Evolutionary conservation across 2,888 invertebrate genomes (phyloP).

Genomic region (Drosophila melanosoma): DNA sequence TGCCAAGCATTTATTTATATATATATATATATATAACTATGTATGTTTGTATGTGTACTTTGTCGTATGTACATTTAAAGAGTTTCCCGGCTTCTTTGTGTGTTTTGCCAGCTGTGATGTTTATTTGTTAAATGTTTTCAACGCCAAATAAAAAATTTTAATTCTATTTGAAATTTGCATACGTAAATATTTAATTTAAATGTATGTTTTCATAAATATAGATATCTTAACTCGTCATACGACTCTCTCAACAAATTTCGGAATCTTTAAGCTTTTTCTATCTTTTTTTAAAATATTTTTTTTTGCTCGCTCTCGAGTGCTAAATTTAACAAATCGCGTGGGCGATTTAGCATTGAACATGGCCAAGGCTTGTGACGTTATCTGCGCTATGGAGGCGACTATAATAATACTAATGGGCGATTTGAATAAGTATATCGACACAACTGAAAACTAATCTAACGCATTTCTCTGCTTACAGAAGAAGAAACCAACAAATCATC

Average conservation of each 20-base stretch:
- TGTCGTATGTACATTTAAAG: slow-evolving; percentile 26
- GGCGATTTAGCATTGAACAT: slow-evolving; percentile 72
- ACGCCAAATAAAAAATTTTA: slow-evolving; percentile 45
- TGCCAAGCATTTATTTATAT: slow-evolving; percentile 17
- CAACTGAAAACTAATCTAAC: slow-evolving; percentile 23
- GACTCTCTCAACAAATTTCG: slow-evolving; percentile 30
- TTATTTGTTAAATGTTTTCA: slow-evolving; percentile 51
- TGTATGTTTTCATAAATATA: slow-evolving; percentile 36
- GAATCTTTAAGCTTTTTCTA: slow-evolving; percentile 47
- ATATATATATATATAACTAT: background rate
- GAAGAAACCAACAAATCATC: slow-evolving; percentile 39
- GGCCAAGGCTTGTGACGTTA: slow-evolving; percentile 74
- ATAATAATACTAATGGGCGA: slow-evolving; percentile 51
- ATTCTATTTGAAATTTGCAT: slow-evolving; percentile 42
- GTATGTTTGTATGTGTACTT: slow-evolving; percentile 1
- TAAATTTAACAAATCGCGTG: slow-evolving; percentile 77
- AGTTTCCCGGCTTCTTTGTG: slow-evolving; percentile 33
- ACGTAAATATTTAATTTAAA: slow-evolving; percentile 55
- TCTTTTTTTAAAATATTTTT: slow-evolving; percentile 6
- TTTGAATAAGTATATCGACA: slow-evolving; percentile 17
- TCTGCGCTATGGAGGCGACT: slow-evolving; percentile 27
- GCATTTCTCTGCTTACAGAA: slow-evolving; percentile 31
- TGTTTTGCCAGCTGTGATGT: slow-evolving; percentile 31
- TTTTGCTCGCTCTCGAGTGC: slow-evolving; percentile 45
- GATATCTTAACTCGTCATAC: slow-evolving; percentile 33